These are phyloP conservation scores for Eunapius fragilis DNA, from an alignment of 37 sponge, comb jelly and placozoan genomes.

Conservation along the genomic window DNA sequence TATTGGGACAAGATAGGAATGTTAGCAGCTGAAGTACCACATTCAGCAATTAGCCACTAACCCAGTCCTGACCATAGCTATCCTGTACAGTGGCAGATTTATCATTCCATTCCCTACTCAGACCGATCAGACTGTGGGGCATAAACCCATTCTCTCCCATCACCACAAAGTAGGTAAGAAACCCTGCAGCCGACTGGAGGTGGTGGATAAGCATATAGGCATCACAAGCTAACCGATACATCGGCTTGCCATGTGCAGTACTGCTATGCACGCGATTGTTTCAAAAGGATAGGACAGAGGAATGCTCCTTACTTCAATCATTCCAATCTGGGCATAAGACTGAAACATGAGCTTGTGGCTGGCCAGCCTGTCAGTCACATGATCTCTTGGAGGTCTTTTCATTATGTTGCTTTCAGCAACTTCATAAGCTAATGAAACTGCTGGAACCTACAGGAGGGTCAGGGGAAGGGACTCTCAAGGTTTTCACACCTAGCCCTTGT, in stretches of 20 bases:
- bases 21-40: too few relatives aligned
- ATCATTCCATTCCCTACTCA: slow-evolving; percentile 72
- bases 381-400: slow-evolving; percentile 65
- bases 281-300: too few relatives aligned
- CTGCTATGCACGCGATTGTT: too few relatives aligned
- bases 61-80: slow-evolving; percentile 82
- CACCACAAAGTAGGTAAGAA: slow-evolving; percentile 87
- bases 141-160: slow-evolving; percentile 85
- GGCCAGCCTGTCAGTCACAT: slow-evolving; percentile 56
- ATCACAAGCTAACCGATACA: too few relatives aligned
- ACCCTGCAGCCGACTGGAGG: slow-evolving; percentile 72
- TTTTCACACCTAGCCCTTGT: background rate
- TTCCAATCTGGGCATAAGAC: slow-evolving; percentile 82
- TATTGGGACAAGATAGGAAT: too few relatives aligned
- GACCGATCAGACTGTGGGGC: slow-evolving; percentile 40
- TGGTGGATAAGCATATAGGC: background rate
- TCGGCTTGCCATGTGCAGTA: too few relatives aligned
- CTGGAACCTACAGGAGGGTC: slow-evolving; percentile 47
- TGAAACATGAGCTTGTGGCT: slow-evolving; percentile 43
- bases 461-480: background rate
- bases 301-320: slow-evolving; percentile 51
- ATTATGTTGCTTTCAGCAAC: slow-evolving; percentile 85
- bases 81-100: slow-evolving; percentile 43
- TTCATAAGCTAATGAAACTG: slow-evolving; percentile 87
- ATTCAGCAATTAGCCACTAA: background rate